These are phyloP conservation scores for Anthophora plumipes DNA, from an alignment of 2,888 invertebrate genomes.

Conservation along the genomic window DNA sequence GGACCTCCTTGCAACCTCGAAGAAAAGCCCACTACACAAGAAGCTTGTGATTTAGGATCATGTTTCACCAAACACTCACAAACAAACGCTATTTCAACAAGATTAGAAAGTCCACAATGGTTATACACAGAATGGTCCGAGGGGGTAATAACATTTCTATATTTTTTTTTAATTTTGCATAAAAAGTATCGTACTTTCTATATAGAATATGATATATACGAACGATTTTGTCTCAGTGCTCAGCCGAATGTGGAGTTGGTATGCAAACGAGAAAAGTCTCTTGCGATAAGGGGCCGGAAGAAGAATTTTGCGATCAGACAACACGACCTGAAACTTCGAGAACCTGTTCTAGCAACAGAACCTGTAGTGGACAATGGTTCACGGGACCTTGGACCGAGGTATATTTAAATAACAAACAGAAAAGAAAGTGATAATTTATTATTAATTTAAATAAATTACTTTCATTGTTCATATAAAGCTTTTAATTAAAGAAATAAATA, in stretches of 20 bases:
- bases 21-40: constrained; percentile 85
- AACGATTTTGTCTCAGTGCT: constrained; percentile 86
- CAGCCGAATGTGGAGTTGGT: constrained; percentile 92
- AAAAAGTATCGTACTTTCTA: no score
- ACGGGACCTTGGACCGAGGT: constrained; percentile 89
- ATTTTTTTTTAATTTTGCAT: no score
- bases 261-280: constrained; percentile 90
- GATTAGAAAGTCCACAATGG: constrained; percentile 84
- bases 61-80: constrained; percentile 78
- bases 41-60: constrained; percentile 86
- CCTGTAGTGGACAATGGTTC: constrained; percentile 93
- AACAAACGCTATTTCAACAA: constrained; percentile 45
- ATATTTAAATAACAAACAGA: not conserved
- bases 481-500: not conserved
- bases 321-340: constrained; percentile 88
- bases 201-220: no score
- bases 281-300: constrained; percentile 85
- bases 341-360: constrained; percentile 89
- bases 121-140: constrained; percentile 87
- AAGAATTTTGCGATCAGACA: constrained; percentile 86
- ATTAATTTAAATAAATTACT: not conserved
- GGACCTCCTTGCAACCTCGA: constrained; percentile 70
- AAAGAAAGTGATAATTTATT: not conserved
- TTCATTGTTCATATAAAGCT: not conserved
- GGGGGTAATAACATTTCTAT: constrained; percentile 63